phyloP scores from a whole-genome alignment of 2,797 vertebrate genomes.

The Mormyrus hasselquistii region DNA sequence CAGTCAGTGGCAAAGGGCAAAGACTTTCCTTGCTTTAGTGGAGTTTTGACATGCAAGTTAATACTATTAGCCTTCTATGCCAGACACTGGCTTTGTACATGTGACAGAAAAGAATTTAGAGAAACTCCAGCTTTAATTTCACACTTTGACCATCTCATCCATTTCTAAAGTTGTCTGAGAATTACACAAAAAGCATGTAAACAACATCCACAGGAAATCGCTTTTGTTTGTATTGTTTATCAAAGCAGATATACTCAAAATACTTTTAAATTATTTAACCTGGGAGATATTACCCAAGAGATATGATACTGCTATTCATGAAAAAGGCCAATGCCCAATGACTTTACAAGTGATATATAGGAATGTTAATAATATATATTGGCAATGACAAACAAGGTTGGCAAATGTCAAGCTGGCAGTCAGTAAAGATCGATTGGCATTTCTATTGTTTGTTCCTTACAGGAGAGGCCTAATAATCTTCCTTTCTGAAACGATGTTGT shows the following conservation, averaged over 20 bases:
- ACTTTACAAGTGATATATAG: conserved; percentile 20
- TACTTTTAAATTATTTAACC: neutral
- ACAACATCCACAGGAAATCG: neutral
- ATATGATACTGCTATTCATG: neutral
- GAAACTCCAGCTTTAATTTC: neutral
- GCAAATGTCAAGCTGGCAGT: conserved; percentile 40
- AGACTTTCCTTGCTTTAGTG: conserved; percentile 40
- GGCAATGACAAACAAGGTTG: conserved; percentile 47
- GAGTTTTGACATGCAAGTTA: conserved; percentile 34
- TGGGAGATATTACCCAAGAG: conserved; percentile 3
- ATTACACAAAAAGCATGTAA: neutral
- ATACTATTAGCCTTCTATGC: conserved; percentile 25
- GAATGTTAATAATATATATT: conserved; percentile 49
- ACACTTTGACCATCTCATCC: neutral
- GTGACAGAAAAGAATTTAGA: neutral
- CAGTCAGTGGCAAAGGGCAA: conserved; percentile 19
- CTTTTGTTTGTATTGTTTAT: neutral
- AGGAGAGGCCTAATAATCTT: conserved; percentile 16
- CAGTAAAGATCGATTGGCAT: conserved; percentile 35
- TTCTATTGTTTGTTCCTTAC: conserved; percentile 13
- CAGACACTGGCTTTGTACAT: neutral
- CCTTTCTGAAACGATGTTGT: conserved; percentile 28
- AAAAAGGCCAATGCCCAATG: conserved; percentile 10
- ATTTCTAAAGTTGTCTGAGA: neutral
- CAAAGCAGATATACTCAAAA: neutral